Evolutionary conservation across 2,888 invertebrate genomes (phyloP).

Genomic region (Phalangium opilio): DNA sequence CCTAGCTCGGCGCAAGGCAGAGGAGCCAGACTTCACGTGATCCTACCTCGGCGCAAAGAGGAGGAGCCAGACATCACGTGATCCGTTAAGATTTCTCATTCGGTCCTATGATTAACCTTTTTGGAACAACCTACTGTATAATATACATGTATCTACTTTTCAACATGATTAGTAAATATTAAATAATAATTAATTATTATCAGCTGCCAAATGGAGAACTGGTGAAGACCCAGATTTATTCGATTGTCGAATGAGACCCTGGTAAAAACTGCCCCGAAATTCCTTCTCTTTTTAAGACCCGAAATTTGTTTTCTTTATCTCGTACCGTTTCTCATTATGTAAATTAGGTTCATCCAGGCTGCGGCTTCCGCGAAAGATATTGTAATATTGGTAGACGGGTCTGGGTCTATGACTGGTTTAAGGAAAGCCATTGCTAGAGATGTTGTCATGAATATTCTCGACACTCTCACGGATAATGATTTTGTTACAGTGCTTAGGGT

Average conservation of each 20-base stretch:
- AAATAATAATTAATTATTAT: constrained; percentile 13
- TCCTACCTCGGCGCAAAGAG: too few species aligned
- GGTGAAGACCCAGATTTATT: constrained; percentile 21
- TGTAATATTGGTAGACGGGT: constrained; percentile 81
- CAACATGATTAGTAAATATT: constrained; percentile 1
- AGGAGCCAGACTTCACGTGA: too few species aligned
- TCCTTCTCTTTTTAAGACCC: too few species aligned
- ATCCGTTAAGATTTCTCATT: too few species aligned
- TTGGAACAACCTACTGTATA: not conserved
- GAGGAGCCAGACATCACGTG: too few species aligned
- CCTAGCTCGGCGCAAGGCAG: too few species aligned
- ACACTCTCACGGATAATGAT: constrained; percentile 94
- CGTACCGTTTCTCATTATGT: too few species aligned
- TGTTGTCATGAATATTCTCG: constrained; percentile 73
- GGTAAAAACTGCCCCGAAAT: constrained; percentile 42
- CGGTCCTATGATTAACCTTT: too few species aligned
- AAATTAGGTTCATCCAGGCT: constrained; percentile 70
- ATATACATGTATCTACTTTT: not conserved
- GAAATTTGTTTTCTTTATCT: too few species aligned
- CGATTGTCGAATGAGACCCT: constrained; percentile 61
- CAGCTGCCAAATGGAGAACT: constrained; percentile 53
- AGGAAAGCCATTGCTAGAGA: constrained; percentile 75
- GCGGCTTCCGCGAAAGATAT: constrained; percentile 96
- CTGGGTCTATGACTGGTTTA: constrained; percentile 92
- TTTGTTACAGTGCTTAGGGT: constrained; percentile 77